Evolutionary conservation across 1,140 invertebrate species (phyloP).

Genomic region (Papilio aristodemus): DNA sequence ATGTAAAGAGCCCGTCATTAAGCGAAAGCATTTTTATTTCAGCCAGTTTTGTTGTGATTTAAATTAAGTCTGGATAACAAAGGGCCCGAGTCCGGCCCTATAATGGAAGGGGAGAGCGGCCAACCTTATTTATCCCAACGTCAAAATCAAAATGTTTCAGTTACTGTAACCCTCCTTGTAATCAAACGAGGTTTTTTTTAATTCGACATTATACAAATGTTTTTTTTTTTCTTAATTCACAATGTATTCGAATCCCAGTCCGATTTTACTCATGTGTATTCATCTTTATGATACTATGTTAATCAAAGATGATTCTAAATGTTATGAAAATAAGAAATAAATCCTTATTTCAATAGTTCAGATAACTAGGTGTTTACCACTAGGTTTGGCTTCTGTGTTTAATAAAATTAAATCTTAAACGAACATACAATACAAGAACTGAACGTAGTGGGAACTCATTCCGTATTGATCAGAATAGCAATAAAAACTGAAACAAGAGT

Average conservation of each 20-base stretch:
- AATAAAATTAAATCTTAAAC: too few species aligned
- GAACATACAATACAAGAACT: too few species aligned
- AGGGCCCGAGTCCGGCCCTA: neutral
- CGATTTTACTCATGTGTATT: neutral
- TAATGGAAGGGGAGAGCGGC: conserved; percentile 9
- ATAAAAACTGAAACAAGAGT: too few species aligned
- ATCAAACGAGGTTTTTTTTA: conserved; percentile 15
- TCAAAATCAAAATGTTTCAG: conserved; percentile 22
- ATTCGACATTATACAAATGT: neutral
- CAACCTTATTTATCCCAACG: neutral
- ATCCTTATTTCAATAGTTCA: too few species aligned
- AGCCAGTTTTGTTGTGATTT: conserved; percentile 18
- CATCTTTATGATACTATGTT: neutral
- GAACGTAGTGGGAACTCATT: too few species aligned
- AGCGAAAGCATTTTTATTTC: conserved; percentile 3
- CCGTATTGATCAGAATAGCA: too few species aligned
- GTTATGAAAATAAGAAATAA: too few species aligned
- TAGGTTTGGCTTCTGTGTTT: too few species aligned
- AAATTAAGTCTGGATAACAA: conserved; percentile 21
- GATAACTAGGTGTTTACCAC: too few species aligned
- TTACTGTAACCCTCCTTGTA: conserved; percentile 9
- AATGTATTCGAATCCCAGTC: neutral
- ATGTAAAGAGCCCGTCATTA: neutral
- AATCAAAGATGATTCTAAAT: too few species aligned
- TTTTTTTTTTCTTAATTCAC: neutral